Percentiles rank a stretch among this genome's conserved stretches.
Conservation (phyloP, 2,113 vertebrate genomes). For the Nymphicus hollandicus region DNA sequence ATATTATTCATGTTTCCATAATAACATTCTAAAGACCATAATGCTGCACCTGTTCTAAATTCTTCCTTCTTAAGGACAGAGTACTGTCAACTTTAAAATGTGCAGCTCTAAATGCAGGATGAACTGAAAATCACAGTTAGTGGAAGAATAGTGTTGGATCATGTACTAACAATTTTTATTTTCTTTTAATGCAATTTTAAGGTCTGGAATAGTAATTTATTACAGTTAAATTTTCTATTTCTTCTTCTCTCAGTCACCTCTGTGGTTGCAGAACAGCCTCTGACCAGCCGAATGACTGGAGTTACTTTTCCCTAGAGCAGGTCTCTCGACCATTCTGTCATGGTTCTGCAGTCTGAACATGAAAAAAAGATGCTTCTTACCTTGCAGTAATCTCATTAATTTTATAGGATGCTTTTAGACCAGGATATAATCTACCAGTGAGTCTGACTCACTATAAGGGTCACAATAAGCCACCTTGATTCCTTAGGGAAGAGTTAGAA, state of each 20-base stretch:
- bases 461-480: background rate
- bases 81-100: background rate
- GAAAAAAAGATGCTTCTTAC: background rate
- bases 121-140: background rate
- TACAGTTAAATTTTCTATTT: background rate
- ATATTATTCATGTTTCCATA: slow-evolving; percentile 63
- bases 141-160: background rate
- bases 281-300: background rate
- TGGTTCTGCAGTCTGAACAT: background rate
- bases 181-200: background rate
- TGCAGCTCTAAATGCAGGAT: background rate
- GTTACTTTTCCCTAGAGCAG: background rate
- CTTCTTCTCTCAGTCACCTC: background rate
- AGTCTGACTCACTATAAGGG: background rate
- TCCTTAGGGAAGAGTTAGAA: background rate
- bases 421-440: background rate
- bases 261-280: background rate
- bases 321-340: background rate
- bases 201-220: background rate
- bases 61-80: background rate
- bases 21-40: slow-evolving; percentile 37
- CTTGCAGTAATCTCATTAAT: background rate
- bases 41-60: slow-evolving; percentile 37
- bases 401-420: background rate
- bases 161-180: background rate